phyloP scores from a whole-genome alignment of 2,888 invertebrate genomes.

The Polymixis lichenea region DNA sequence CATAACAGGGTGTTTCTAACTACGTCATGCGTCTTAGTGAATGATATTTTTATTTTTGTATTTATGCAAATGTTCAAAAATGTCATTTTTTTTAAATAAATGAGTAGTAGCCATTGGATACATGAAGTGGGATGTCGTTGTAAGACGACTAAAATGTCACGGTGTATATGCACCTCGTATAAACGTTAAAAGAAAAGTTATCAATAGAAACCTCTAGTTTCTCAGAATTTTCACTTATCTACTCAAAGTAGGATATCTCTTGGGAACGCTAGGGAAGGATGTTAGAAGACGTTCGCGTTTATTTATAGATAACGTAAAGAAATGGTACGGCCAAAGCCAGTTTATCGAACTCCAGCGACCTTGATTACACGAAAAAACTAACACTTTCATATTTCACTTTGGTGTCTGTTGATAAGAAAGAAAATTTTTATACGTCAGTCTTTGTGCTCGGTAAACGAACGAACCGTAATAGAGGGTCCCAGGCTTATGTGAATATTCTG shows the following conservation, averaged over 20 bases:
- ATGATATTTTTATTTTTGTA: no score
- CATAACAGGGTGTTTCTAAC: no score
- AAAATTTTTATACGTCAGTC: conserved; percentile 66
- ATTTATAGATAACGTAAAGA: conserved; percentile 59
- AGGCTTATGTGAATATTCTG: conserved; percentile 60
- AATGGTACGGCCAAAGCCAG: conserved; percentile 42
- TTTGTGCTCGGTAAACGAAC: conserved; percentile 68
- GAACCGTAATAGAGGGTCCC: conserved; percentile 67
- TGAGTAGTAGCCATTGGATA: no score
- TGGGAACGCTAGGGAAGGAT: conserved; percentile 47
- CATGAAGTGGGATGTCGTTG: no score
- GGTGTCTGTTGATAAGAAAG: conserved; percentile 54
- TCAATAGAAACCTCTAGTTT: conserved; percentile 51
- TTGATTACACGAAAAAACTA: conserved; percentile 60
- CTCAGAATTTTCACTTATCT: conserved; percentile 59
- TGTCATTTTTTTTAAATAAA: no score
- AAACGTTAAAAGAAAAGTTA: conserved; percentile 42
- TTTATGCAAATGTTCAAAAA: no score
- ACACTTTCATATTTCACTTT: conserved; percentile 62
- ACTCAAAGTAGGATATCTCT: conserved; percentile 51
- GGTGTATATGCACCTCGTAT: conserved; percentile 3
- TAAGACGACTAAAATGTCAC: no score
- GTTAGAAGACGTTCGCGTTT: conserved; percentile 54
- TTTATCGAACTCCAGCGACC: conserved; percentile 54
- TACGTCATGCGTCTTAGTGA: no score